Percentiles rank a stretch among this genome's conserved stretches.
Conservation (phyloP, 2,888 invertebrate species). For the Acronicta aceris region DNA sequence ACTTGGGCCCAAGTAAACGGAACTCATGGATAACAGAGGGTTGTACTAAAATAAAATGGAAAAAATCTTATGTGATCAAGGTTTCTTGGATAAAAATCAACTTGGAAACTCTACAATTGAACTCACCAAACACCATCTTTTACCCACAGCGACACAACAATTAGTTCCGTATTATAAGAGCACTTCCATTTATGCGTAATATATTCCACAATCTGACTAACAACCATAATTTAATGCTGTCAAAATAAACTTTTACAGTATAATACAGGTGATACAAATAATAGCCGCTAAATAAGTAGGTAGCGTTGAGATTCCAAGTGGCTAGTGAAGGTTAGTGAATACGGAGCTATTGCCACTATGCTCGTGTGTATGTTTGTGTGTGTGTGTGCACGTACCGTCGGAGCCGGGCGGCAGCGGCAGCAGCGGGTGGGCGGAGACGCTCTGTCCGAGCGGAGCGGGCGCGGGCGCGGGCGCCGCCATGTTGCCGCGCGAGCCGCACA, state of each 20-base stretch:
- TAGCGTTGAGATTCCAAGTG: not conserved
- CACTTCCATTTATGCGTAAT: no score
- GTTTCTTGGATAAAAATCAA: not conserved
- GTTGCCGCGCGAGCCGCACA: slow-evolving; percentile 94
- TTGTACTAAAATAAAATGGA: no score
- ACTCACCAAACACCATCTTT: not conserved
- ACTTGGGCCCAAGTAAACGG: no score
- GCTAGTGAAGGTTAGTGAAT: not conserved
- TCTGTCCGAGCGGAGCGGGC: slow-evolving; percentile 90
- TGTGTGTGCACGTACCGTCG: slow-evolving; percentile 79
- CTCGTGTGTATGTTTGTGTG: not conserved
- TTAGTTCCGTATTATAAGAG: not conserved
- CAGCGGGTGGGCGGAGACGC: slow-evolving; percentile 98
- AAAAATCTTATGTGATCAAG: no score
- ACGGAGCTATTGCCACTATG: not conserved
- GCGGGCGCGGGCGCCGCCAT: slow-evolving; percentile 85
- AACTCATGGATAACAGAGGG: no score
- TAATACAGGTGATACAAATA: no score
- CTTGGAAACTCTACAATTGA: not conserved
- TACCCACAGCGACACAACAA: not conserved
- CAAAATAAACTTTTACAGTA: no score
- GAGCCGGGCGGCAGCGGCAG: slow-evolving; percentile 95
- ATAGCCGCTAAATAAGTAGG: no score
- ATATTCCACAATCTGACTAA: no score
- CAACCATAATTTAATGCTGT: no score